Evolutionary conservation across 2,888 invertebrate species (phyloP).

Genomic region (Torymus aiolomorphi): DNA sequence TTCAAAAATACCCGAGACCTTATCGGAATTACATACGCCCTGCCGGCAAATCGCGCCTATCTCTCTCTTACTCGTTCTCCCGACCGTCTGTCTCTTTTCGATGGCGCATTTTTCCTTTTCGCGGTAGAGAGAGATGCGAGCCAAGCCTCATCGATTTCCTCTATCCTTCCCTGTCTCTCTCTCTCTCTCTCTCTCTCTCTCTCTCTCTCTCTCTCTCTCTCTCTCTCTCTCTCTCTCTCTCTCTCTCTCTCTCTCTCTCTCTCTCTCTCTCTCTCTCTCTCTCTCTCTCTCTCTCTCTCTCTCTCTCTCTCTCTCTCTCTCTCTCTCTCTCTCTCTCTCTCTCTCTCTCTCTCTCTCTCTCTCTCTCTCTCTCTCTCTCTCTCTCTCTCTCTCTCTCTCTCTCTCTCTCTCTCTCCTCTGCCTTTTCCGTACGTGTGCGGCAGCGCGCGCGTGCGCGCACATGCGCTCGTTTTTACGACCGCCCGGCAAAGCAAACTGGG

Average conservation of each 20-base stretch:
- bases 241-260: constrained; percentile 17
- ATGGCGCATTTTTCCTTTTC: constrained; percentile 21
- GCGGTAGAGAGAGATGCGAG: constrained; percentile 16
- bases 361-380: constrained; percentile 19
- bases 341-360: constrained; percentile 16
- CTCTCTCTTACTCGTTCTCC: background rate
- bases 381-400: constrained; percentile 17
- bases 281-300: constrained; percentile 12
- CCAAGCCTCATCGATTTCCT: constrained; percentile 48
- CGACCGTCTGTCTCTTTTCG: background rate
- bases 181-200: background rate
- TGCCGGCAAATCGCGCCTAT: constrained; percentile 44
- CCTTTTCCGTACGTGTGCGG: no score
- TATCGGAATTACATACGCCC: constrained; percentile 47
- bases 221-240: constrained; percentile 19
- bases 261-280: constrained; percentile 27
- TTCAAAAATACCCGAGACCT: constrained; percentile 37
- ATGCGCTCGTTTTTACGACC: background rate
- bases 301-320: constrained; percentile 21
- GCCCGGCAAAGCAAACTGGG: background rate
- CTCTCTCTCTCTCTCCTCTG: constrained; percentile 14
- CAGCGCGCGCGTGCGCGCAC: no score
- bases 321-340: constrained; percentile 24
- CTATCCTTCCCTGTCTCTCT: constrained; percentile 19
- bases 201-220: no score